phyloP scores from a whole-genome alignment of 2,888 invertebrate species.

The Netelia fuscicornis region DNA sequence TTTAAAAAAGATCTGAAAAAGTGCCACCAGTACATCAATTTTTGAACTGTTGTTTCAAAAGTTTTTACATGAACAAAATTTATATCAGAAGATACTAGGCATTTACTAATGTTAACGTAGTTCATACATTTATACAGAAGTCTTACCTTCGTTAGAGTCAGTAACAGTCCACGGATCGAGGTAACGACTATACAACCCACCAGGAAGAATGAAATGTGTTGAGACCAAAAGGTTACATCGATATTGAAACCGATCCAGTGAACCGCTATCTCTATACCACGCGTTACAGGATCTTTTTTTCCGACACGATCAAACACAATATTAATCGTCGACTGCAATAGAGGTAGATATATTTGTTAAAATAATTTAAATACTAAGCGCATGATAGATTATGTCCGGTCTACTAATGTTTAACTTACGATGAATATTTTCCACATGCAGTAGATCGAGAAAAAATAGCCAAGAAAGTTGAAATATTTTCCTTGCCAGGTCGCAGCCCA shows the following conservation, averaged over 20 bases:
- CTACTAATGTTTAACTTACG: constrained; percentile 87
- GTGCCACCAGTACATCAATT: too few relatives aligned
- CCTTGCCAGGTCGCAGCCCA: constrained; percentile 99
- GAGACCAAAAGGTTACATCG: constrained; percentile 99
- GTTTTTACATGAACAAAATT: too few relatives aligned
- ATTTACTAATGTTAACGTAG: too few relatives aligned
- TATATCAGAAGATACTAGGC: too few relatives aligned
- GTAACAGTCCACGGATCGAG: constrained; percentile 96
- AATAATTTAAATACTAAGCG: constrained; percentile 2
- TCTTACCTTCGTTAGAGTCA: constrained; percentile 97
- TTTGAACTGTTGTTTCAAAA: too few relatives aligned
- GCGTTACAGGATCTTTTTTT: constrained; percentile 98
- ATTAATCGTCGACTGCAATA: constrained; percentile 95
- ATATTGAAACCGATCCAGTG: constrained; percentile 98
- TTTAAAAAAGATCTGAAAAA: too few relatives aligned
- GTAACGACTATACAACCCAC: constrained; percentile 99
- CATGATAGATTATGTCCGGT: neutral
- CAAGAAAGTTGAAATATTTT: constrained; percentile 98
- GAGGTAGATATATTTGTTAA: neutral
- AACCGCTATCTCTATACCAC: constrained; percentile 98
- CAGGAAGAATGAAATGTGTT: constrained; percentile 98
- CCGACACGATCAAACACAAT: constrained; percentile 99
- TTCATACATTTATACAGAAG: neutral
- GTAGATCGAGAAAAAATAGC: constrained; percentile 99
- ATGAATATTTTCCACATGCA: constrained; percentile 99